Evolutionary conservation across 2,113 vertebrate genomes (phyloP), one percentile per base, ranked within the genome.

Genomic region (Sinocyclocheilus anophthalmus): DNA sequence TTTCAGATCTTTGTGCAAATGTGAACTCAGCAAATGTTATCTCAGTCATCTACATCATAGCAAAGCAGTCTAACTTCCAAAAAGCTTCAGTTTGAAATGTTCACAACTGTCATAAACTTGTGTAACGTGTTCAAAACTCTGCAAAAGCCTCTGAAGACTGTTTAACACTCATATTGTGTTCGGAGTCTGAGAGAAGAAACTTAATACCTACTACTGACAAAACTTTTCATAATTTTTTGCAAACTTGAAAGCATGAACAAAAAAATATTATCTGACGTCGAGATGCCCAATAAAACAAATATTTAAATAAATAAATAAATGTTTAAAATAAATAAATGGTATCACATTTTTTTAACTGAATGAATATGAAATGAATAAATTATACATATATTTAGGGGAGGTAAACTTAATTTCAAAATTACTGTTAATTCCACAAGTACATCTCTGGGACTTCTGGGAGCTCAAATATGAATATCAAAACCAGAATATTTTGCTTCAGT

Each of bases 391-490:
- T 26, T 26, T 26, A 26, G 26, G 26, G 26, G 26, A 26, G 26
- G 26, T 26, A 26, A 26, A 26, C 26, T 26, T 26, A 1, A 30
- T 73, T 53, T 77, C 0, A 77, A 33, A 55, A 78, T 57, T 3
- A 57, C 13, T 78, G 48, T 14, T 78, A 16, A 37, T 57, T 55
- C 20, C 37, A 20, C 26, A 26, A 26, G 26, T 26, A 26, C 26
- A 26, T 26, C 26, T 26, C 18, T 24, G 55, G 10, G 2, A 22
- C 59, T 42, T 37, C 55, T 42, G 22, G 24, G 20, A 39, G 13
- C 55, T 10, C 77, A 42, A 76, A 75, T 85, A 24, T 65, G 73
- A 90, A 83, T 65, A 73, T 90, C 55, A 85, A 76, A 87, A 83
- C 5, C 22, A 42, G 67, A 84, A 59, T 84, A 72, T 73, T 72